Evolutionary conservation across 2,797 vertebrate genomes (phyloP), one percentile per base, ranked within the genome.

Genomic region (Enteromius trimaculatus): DNA sequence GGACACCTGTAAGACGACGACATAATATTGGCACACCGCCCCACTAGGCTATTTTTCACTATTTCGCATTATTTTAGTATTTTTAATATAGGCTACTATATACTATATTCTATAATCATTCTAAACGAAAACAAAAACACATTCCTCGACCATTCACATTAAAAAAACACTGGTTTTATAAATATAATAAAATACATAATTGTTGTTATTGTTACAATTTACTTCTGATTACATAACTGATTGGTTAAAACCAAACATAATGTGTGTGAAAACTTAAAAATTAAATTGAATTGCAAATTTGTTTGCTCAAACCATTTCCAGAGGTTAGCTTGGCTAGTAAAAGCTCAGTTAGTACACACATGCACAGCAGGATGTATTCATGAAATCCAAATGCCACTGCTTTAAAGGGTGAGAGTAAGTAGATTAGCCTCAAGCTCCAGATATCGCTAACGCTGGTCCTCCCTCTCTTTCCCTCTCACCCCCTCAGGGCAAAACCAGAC

Each of bases 401-500:
- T 69, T 58, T 44, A 69, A 29, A 10, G 2, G 34, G 8, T 29
- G 10, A 42, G 49, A 69, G 58, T 44, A 37, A 81, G n/a, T 76
- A 53, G 71, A 82, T 82, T 68, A 55, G 11, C 26, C 37, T 68
- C 62, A 23, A 58, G 16, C 69, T 68, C 14, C 11, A 60, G 17
- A 23, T 60, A 16, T 47, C 34, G 53, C 75, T 64, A 53, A 51
- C 6, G 10, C 49, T 11, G 7, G 42, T 74, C 58, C 62, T 69
- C 55, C 44, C 23, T 13, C 31, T 29, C 7, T 21, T 47, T 75
- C 44, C 64, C 19, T 74, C 19, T 44, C 47, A 88, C 23, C 19
- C 79, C 85, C 82, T 83, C 1, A 79, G 90, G 91, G 77, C 37
- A 77, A 78, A 86, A 87, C 80, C 26, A 69, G 79, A 88, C 86